These are phyloP conservation scores for Nyctibius bracteatus DNA, from an alignment of 2,113 vertebrate species.

Conservation along the genomic window DNA sequence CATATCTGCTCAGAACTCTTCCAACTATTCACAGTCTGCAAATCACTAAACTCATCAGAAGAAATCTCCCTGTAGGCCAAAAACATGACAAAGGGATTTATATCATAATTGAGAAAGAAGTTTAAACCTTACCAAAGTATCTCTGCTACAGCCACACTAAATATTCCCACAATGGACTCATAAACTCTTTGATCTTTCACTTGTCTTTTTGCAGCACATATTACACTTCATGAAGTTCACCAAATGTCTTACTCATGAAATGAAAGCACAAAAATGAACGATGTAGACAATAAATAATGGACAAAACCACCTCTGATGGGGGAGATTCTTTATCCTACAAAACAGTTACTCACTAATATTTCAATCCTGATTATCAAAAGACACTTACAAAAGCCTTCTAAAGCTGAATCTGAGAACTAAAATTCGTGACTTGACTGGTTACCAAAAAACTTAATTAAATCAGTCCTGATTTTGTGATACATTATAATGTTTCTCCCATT, in stretches of 20 bases:
- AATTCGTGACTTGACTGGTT: neutral
- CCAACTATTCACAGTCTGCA: neutral
- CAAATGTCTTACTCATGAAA: neutral
- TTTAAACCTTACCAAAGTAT: neutral
- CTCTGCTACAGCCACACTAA: neutral
- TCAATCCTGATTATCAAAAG: neutral
- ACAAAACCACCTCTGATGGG: accelerated
- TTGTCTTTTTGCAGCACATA: neutral
- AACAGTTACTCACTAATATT: neutral
- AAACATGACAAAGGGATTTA: neutral
- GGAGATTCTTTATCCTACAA: neutral
- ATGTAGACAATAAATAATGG: neutral
- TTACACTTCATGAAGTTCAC: neutral
- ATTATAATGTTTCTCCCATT: neutral
- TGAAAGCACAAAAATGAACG: neutral
- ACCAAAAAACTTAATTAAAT: neutral
- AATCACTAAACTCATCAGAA: neutral
- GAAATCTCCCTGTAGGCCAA: neutral
- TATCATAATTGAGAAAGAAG: neutral
- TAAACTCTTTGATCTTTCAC: neutral
- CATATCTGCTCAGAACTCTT: neutral
- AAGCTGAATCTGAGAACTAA: neutral
- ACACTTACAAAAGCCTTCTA: neutral
- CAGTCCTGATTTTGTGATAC: neutral
- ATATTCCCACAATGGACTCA: neutral